Conservation (phyloP, 2,888 invertebrate genomes). For the Acrobasis consociella region DNA sequence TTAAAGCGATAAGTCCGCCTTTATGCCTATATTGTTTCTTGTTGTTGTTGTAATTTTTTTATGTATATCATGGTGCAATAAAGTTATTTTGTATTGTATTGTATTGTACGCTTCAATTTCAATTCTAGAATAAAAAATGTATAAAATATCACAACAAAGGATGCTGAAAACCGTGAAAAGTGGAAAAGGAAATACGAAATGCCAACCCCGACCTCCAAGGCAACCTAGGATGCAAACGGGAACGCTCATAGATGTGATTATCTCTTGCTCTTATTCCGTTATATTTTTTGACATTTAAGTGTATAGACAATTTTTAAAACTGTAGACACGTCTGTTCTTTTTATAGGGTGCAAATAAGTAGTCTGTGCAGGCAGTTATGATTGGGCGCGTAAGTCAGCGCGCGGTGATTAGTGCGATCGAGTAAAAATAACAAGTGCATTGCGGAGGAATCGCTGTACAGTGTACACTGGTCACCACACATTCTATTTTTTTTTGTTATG, state of each 20-base stretch:
- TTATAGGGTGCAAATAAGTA: not conserved
- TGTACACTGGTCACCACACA: constrained; percentile 1
- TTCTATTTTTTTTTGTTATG: not conserved
- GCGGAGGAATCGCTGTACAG: constrained; percentile 2
- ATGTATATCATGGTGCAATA: too few relatives aligned
- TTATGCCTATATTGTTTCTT: too few relatives aligned
- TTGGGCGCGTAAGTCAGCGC: constrained; percentile 26
- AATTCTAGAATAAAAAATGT: too few relatives aligned
- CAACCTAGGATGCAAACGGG: too few relatives aligned
- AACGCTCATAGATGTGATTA: not conserved
- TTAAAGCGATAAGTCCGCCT: too few relatives aligned
- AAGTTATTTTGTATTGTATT: too few relatives aligned
- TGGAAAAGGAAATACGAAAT: too few relatives aligned
- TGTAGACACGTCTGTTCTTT: not conserved
- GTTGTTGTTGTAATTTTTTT: too few relatives aligned
- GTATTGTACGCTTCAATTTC: too few relatives aligned
- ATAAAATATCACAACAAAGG: too few relatives aligned
- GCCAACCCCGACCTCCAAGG: too few relatives aligned
- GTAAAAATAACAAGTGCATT: constrained; percentile 25
- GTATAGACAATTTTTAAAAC: not conserved
- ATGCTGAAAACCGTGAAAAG: too few relatives aligned
- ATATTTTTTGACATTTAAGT: not conserved
- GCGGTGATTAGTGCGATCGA: constrained; percentile 24
- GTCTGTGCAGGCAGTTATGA: constrained; percentile 19
- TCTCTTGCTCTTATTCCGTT: not conserved